Conservation (phyloP, 2,888 invertebrate genomes). For the Podotricha telesiphe region DNA sequence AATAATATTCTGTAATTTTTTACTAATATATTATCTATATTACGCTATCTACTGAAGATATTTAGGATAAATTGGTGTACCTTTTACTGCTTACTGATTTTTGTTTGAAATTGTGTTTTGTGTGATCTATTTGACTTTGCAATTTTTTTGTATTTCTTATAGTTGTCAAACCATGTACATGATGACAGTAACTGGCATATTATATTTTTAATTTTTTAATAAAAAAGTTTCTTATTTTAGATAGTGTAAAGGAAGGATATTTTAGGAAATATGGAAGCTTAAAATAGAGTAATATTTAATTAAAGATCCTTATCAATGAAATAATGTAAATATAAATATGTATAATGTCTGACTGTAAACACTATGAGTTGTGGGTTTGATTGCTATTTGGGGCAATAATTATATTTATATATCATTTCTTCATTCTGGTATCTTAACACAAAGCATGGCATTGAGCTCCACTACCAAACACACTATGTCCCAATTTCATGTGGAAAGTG, state of each 20-base stretch:
- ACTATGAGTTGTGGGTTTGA: no score
- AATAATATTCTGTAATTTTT: no score
- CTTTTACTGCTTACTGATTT: background rate
- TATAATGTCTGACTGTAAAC: no score
- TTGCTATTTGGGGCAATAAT: no score
- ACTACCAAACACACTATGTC: no score
- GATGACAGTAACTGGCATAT: conserved; percentile 1
- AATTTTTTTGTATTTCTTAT: background rate
- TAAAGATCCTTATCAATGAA: background rate
- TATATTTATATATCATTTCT: no score
- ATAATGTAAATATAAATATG: background rate
- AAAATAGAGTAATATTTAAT: background rate
- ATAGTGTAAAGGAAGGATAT: background rate
- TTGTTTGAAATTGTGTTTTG: background rate
- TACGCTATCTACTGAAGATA: no score
- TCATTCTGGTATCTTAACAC: no score
- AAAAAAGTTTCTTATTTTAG: background rate
- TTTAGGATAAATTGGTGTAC: background rate
- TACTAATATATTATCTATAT: no score
- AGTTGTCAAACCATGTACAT: background rate
- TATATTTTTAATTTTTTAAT: background rate
- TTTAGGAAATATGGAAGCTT: background rate
- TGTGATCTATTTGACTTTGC: background rate
- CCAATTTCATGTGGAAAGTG: no score
- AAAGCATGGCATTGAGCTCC: no score